Conservation (phyloP, 1,140 invertebrate genomes). For the Magallana gigas region DNA sequence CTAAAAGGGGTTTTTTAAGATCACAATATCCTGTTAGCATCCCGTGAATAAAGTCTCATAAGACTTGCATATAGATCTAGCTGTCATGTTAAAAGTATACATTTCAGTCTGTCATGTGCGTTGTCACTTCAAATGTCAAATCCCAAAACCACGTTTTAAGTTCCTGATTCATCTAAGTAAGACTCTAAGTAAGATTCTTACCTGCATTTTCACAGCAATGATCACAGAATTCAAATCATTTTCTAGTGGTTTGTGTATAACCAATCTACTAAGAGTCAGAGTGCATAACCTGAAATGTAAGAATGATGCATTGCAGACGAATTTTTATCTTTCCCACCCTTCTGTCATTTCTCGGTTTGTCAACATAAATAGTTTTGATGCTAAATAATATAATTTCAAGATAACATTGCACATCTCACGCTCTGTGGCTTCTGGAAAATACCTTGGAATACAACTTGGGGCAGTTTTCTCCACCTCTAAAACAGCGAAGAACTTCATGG, state of each 20-base stretch:
- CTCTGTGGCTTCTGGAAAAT: slow-evolving; percentile 69
- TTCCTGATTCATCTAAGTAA: no score
- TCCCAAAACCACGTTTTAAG: no score
- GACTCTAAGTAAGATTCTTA: slow-evolving; percentile 58
- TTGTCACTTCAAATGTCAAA: no score
- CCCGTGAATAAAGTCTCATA: no score
- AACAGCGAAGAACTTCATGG: slow-evolving; percentile 98
- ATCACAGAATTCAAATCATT: slow-evolving; percentile 92
- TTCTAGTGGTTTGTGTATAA: slow-evolving; percentile 89
- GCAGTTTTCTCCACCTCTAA: slow-evolving; percentile 98
- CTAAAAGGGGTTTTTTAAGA: no score
- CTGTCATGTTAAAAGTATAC: no score
- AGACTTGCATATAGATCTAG: no score
- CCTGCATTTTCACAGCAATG: slow-evolving; percentile 97
- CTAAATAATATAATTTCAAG: not conserved
- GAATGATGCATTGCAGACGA: not conserved
- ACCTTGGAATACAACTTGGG: slow-evolving; percentile 98
- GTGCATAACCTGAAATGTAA: slow-evolving; percentile 90
- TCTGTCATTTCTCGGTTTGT: not conserved
- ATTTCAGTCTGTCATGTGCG: no score
- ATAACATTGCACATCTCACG: not conserved
- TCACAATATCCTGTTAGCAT: no score
- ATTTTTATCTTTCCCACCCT: slow-evolving; percentile 19
- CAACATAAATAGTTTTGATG: not conserved
- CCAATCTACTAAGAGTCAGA: slow-evolving; percentile 91